Evolutionary conservation across 2,113 vertebrate genomes (phyloP).

Genomic region (Physeter macrocephalus): DNA sequence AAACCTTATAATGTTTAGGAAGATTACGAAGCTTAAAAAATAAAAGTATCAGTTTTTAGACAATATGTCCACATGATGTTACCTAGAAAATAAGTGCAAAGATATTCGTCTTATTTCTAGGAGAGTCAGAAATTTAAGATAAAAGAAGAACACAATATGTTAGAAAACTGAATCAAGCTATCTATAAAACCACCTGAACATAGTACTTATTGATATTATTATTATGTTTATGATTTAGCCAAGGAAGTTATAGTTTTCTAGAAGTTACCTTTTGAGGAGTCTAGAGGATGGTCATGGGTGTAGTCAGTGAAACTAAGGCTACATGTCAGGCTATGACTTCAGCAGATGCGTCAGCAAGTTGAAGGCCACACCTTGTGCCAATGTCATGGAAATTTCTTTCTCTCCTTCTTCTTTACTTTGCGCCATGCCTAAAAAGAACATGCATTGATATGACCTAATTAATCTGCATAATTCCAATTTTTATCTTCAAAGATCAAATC

Average conservation of each 20-base stretch:
- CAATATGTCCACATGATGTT: neutral
- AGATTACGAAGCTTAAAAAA: neutral
- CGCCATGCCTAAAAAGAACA: neutral
- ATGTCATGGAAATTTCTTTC: neutral
- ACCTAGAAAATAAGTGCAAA: neutral
- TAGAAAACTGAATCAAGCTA: neutral
- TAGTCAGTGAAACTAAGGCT: neutral
- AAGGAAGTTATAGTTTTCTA: neutral
- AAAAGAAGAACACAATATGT: neutral
- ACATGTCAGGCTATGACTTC: neutral
- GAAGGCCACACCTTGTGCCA: neutral
- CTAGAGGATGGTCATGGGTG: neutral
- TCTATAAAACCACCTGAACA: neutral
- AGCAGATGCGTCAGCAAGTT: neutral
- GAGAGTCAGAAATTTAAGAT: neutral
- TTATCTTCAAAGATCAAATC: neutral
- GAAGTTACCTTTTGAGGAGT: neutral
- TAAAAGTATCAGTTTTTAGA: neutral
- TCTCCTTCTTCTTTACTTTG: neutral
- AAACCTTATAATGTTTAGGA: neutral
- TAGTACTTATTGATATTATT: neutral
- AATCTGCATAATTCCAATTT: neutral
- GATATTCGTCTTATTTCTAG: neutral
- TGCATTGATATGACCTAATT: neutral
- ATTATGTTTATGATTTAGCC: neutral